Base-by-base conservation (phyloP, 2,797 vertebrate species). In the Eurystomus glaucurus region DNA sequence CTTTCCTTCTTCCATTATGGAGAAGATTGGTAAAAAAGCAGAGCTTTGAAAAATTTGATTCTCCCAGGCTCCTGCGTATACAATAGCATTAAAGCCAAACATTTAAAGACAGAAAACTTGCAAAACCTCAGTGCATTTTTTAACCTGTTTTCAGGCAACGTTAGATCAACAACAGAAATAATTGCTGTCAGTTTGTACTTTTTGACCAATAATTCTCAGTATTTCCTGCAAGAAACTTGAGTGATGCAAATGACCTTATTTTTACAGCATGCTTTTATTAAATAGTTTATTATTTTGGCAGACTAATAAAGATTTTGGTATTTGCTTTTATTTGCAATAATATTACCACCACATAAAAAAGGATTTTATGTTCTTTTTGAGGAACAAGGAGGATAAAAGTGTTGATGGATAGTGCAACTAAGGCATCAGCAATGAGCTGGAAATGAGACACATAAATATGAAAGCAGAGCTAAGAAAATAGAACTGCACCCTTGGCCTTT, bases 401-500 rank as follows among this genome's bases (percentile, higher is more conserved):
- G 98, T 99, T 99, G 99, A 99, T 99, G 98, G 99, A 99, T 99
- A 98, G 99, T 96, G 97, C 98, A 98, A 98, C 98, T 87, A 99
- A 99, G 99, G 99, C 99, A 98, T 98, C 98, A 99, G 99, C 99
- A 99, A 99, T 98, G 99, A 99, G 98, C 98, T 99, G 99, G 99
- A 99, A 99, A 99, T 99, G 99, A 99, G 99, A 99, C 98, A 98
- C 99, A 99, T 99, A 99, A 99, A 99, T 99, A 99, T 99, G 99
- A 99, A 99, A 99, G 99, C 98, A 98, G 97, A 98, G 98, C 98
- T 98, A 98, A 98, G 98, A 98, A 98, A 98, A 98, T 97, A 98
- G 98, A 99, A 99, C 98, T 98, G 98, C 98, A 99, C 99, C 99
- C 99, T 99, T 99, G 99, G 99, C 99, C 99, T 99, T 99, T 99